Evolutionary conservation across 2,113 vertebrate genomes (phyloP).

Genomic region (Semicossyphus pulcher): DNA sequence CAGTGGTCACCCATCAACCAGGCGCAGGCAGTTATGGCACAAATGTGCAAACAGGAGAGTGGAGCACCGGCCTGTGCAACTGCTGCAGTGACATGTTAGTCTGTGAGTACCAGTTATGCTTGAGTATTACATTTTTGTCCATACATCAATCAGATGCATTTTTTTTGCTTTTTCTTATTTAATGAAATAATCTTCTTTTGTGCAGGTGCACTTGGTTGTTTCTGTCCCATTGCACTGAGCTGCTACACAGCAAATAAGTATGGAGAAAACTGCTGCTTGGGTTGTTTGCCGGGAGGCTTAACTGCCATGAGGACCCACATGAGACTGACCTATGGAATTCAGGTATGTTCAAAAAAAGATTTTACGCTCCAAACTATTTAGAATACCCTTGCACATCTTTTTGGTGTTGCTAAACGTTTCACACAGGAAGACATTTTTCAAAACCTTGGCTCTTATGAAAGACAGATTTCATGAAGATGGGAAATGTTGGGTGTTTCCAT

Average conservation of each 20-base stretch:
- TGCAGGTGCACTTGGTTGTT: slow-evolving; percentile 78
- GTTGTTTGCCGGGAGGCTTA: slow-evolving; percentile 81
- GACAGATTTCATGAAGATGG: slow-evolving; percentile 7
- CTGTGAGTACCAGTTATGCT: slow-evolving; percentile 78
- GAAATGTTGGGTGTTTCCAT: slow-evolving; percentile 24
- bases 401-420: background rate
- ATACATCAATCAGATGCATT: background rate
- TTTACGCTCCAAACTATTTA: background rate
- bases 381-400: background rate
- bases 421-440: background rate
- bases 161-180: background rate
- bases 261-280: slow-evolving; percentile 82
- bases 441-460: slow-evolving; percentile 34
- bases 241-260: slow-evolving; percentile 85
- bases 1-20: slow-evolving; percentile 82
- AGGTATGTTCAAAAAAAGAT: slow-evolving; percentile 69
- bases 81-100: slow-evolving; percentile 81
- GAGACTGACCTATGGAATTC: slow-evolving; percentile 87
- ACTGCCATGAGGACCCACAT: slow-evolving; percentile 87
- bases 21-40: slow-evolving; percentile 79
- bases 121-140: background rate
- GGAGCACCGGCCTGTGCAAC: slow-evolving; percentile 84
- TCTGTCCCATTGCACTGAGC: slow-evolving; percentile 77
- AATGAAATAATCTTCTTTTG: background rate
- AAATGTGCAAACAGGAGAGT: slow-evolving; percentile 85